These are phyloP conservation scores for Drosophila prolongata DNA, from an alignment of 2,888 invertebrate genomes.

Conservation along the genomic window DNA sequence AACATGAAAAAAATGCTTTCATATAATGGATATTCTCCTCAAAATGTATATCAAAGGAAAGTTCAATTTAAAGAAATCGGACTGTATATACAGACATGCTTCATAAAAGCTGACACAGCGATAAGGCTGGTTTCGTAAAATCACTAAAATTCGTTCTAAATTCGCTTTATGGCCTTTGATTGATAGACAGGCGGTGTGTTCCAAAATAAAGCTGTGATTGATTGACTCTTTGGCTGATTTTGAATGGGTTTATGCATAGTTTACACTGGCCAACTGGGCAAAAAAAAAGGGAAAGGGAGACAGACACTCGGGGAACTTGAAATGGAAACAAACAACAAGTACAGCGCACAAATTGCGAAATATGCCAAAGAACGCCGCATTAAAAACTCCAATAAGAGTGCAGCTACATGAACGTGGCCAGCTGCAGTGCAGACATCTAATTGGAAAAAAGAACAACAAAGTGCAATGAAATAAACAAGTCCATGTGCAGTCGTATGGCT, in stretches of 20 bases:
- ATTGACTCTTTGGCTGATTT: slow-evolving; percentile 52
- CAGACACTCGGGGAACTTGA: slow-evolving; percentile 7
- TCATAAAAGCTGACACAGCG: slow-evolving; percentile 27
- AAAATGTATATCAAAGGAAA: no score
- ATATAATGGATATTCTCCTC: no score
- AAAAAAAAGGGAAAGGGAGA: slow-evolving; percentile 14
- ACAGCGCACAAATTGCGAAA: slow-evolving; percentile 76
- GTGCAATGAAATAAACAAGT: slow-evolving; percentile 56
- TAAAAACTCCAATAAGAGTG: slow-evolving; percentile 20
- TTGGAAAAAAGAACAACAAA: slow-evolving; percentile 40
- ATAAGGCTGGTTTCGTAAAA: slow-evolving; percentile 25
- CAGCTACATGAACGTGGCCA: slow-evolving; percentile 24
- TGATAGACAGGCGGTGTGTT: slow-evolving; percentile 51
- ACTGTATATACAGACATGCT: slow-evolving; percentile 6
- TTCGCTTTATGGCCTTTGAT: slow-evolving; percentile 52
- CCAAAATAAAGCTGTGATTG: slow-evolving; percentile 53
- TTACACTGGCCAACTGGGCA: background rate
- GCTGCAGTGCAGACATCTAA: slow-evolving; percentile 57
- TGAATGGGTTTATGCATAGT: slow-evolving; percentile 38
- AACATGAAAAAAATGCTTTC: no score
- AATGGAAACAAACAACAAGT: slow-evolving; percentile 47
- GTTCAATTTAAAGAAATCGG: slow-evolving; percentile 3
- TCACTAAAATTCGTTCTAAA: slow-evolving; percentile 36
- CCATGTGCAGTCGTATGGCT: slow-evolving; percentile 11
- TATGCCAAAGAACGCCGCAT: slow-evolving; percentile 66